phyloP scores from a whole-genome alignment of 2,113 vertebrate species.

The Gallinago undulata region DNA sequence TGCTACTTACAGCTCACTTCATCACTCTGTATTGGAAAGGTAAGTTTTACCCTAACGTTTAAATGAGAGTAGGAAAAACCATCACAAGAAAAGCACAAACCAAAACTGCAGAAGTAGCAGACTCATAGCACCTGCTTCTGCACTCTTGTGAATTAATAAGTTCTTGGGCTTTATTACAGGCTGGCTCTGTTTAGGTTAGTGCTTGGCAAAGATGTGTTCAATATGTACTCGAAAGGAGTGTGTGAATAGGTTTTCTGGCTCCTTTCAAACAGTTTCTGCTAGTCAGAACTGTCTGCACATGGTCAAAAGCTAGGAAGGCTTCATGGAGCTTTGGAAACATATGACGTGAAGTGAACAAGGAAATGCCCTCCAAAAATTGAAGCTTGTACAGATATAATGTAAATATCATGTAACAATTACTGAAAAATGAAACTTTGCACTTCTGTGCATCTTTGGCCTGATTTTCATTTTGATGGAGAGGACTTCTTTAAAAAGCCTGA shows the following conservation, averaged over 20 bases:
- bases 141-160: not conserved
- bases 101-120: not conserved
- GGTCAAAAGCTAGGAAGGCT: not conserved
- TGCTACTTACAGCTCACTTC: constrained; percentile 15
- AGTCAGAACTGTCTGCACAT: not conserved
- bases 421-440: not conserved
- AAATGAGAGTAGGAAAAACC: not conserved
- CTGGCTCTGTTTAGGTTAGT: constrained; percentile 8
- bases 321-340: not conserved
- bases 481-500: not conserved
- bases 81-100: not conserved
- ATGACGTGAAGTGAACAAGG: not conserved
- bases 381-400: not conserved
- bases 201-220: constrained; percentile 17
- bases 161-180: constrained; percentile 8
- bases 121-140: constrained; percentile 8
- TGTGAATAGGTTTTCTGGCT: not conserved
- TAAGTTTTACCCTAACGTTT: not conserved
- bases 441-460: not conserved
- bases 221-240: not conserved
- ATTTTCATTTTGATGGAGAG: not conserved
- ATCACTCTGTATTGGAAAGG: not conserved
- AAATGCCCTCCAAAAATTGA: not conserved
- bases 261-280: constrained; percentile 16
- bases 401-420: not conserved